Conservation (phyloP, 2,888 invertebrate genomes). For the Cosmia pyralina region DNA sequence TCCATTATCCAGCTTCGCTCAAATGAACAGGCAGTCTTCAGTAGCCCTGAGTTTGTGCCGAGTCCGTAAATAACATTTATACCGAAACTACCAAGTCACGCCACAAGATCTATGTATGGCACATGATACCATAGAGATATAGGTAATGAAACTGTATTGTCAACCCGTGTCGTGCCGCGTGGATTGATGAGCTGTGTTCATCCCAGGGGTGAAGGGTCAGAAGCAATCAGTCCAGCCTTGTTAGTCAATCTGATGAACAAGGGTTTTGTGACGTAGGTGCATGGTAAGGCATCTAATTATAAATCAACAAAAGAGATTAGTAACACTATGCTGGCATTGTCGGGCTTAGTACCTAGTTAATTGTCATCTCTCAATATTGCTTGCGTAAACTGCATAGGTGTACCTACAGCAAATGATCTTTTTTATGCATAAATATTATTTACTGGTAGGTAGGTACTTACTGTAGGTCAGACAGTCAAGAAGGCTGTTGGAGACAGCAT, state of each 20-base stretch:
- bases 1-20: not conserved
- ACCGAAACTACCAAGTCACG: slow-evolving; percentile 18
- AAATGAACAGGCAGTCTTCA: not conserved
- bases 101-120: slow-evolving; percentile 15
- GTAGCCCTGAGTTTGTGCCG: not conserved
- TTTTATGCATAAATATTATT: too few relatives aligned
- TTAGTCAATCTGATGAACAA: slow-evolving; percentile 51
- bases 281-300: not conserved
- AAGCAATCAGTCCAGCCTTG: slow-evolving; percentile 59
- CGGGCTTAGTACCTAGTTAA: too few relatives aligned
- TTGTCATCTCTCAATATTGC: too few relatives aligned
- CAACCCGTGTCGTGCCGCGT: slow-evolving; percentile 52
- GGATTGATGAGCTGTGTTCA: slow-evolving; percentile 53
- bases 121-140: slow-evolving; percentile 26
- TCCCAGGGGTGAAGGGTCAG: slow-evolving; percentile 51
- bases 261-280: slow-evolving; percentile 32
- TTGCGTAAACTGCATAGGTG: too few relatives aligned
- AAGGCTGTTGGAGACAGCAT: not conserved
- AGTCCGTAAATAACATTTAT: slow-evolving; percentile 13
- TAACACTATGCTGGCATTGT: not conserved
- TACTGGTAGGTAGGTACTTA: too few relatives aligned
- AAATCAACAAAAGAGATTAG: not conserved
- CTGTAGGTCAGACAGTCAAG: too few relatives aligned
- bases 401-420: too few relatives aligned
- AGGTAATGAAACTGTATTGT: slow-evolving; percentile 49